Percentiles rank a stretch among this genome's conserved stretches.
phyloP scores from a whole-genome alignment of 2,113 vertebrate species.

The Elachura formosa region DNA sequence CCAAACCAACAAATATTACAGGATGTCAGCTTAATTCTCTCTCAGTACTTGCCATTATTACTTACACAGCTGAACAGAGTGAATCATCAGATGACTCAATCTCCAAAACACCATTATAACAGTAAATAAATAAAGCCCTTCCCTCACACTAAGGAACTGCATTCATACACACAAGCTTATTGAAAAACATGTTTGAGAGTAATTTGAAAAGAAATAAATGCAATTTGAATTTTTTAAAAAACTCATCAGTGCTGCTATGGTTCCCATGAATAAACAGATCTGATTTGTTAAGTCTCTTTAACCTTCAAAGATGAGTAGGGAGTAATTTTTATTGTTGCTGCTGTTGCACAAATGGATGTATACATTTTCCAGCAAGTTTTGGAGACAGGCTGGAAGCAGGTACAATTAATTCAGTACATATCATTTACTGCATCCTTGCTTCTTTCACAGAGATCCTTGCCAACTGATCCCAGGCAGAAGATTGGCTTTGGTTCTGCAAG shows the following conservation, averaged over 20 bases:
- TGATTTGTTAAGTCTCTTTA: conserved; percentile 44
- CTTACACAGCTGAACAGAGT: conserved; percentile 30
- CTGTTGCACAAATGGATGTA: conserved; percentile 10
- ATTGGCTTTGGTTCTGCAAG: conserved; percentile 43
- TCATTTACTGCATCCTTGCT: conserved; percentile 31
- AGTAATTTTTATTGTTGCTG: conserved; percentile 49
- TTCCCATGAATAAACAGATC: conserved; percentile 30
- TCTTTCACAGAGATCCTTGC: conserved; percentile 47
- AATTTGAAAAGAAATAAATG: conserved; percentile 52
- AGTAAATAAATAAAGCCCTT: conserved; percentile 41
- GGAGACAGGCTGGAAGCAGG: conserved; percentile 22
- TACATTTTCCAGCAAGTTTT: conserved; percentile 32
- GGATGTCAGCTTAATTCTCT: background rate
- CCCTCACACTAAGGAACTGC: background rate
- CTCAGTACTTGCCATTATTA: background rate
- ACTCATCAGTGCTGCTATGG: conserved; percentile 31
- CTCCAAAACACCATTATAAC: background rate
- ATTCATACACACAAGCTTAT: background rate
- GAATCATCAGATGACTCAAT: conserved; percentile 60
- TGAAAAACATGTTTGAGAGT: conserved; percentile 35
- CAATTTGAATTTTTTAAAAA: conserved; percentile 31
- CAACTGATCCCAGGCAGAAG: conserved; percentile 57
- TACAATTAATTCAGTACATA: conserved; percentile 56
- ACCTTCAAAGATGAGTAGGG: conserved; percentile 36
- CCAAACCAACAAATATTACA: background rate